Evolutionary conservation across 1,140 invertebrate species (phyloP).

Genomic region (Stratiolaelaps scimitus): DNA sequence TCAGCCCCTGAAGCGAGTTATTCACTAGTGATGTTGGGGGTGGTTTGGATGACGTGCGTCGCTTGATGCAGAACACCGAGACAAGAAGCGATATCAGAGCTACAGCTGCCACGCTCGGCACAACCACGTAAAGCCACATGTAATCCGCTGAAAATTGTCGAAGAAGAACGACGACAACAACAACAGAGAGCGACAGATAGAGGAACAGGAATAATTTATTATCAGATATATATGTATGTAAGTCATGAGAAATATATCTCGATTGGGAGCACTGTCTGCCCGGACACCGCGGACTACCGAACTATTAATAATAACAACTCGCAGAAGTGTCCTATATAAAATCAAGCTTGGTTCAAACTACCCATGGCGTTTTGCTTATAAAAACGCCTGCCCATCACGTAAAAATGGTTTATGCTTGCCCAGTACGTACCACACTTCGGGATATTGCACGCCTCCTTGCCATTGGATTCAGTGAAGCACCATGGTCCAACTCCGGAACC

Average conservation of each 20-base stretch:
- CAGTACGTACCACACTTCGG: slow-evolving; percentile 57
- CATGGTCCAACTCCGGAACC: slow-evolving; percentile 64
- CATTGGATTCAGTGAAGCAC: slow-evolving; percentile 56
- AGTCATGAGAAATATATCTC: slow-evolving; percentile 20
- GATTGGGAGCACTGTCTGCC: not conserved
- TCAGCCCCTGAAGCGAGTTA: slow-evolving; percentile 29
- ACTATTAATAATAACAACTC: too few species aligned
- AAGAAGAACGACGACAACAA: too few species aligned
- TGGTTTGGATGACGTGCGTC: slow-evolving; percentile 33
- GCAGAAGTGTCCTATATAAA: too few species aligned
- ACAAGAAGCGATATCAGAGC: slow-evolving; percentile 46
- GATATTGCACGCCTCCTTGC: slow-evolving; percentile 64
- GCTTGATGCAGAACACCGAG: slow-evolving; percentile 39
- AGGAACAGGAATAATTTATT: slow-evolving; percentile 12
- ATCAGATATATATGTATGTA: too few species aligned
- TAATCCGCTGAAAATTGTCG: slow-evolving; percentile 34
- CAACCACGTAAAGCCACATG: slow-evolving; percentile 49
- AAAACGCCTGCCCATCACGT: too few species aligned
- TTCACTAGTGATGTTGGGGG: slow-evolving; percentile 26
- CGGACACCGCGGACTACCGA: too few species aligned
- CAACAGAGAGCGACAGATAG: too few species aligned
- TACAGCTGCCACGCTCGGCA: slow-evolving; percentile 46
- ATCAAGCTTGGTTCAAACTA: too few species aligned
- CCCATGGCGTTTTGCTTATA: too few species aligned
- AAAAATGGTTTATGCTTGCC: slow-evolving; percentile 2